Evolutionary conservation across 2,888 invertebrate genomes (phyloP).

Genomic region (Agrochola litura): DNA sequence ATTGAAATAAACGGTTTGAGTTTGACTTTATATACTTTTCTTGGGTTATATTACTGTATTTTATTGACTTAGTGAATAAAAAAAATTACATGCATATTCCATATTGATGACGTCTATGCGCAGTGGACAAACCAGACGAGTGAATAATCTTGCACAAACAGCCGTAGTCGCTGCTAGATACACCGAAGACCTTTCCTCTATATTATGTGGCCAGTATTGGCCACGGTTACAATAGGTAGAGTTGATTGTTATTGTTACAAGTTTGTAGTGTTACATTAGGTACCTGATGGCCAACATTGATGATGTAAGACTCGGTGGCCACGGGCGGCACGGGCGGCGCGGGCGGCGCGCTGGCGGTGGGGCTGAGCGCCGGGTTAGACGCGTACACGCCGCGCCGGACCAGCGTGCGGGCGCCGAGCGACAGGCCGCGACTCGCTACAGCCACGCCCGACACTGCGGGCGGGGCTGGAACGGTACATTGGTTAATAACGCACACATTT

Average conservation of each 20-base stretch:
- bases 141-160: background rate
- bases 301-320: constrained; percentile 69
- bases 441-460: constrained; percentile 26
- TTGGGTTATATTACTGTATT: no score
- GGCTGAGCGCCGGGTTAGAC: constrained; percentile 81
- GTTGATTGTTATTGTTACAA: background rate
- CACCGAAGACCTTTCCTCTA: background rate
- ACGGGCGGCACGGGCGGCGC: constrained; percentile 67
- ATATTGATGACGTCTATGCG: no score
- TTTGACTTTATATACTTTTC: no score
- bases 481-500: background rate
- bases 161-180: no score
- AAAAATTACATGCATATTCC: no score
- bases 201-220: no score
- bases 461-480: constrained; percentile 10
- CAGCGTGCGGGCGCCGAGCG: constrained; percentile 73
- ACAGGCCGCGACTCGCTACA: constrained; percentile 53
- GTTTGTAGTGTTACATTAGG: background rate
- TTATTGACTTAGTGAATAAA: no score
- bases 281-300: constrained; percentile 70
- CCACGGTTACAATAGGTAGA: background rate
- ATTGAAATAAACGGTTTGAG: no score
- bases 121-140: no score
- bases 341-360: constrained; percentile 66
- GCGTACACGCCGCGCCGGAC: constrained; percentile 83